Evolutionary conservation across 2,888 invertebrate species (phyloP).

Genomic region (Sphaerophoria taeniata): DNA sequence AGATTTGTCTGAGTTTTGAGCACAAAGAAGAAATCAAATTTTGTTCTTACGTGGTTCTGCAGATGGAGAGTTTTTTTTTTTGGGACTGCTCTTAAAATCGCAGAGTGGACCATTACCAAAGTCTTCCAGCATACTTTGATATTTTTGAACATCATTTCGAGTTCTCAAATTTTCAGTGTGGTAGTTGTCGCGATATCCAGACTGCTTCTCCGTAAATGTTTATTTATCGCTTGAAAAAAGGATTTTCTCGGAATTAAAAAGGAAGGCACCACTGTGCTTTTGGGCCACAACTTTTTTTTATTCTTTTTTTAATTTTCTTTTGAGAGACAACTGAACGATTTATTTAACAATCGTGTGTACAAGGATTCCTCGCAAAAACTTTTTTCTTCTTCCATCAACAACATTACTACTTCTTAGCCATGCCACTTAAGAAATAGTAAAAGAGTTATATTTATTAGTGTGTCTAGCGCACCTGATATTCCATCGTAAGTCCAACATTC

Average conservation of each 20-base stretch:
- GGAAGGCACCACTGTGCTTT: constrained; percentile 2
- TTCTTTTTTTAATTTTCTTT: constrained; percentile 63
- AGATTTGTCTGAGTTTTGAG: constrained; percentile 8
- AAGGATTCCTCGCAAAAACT: constrained; percentile 29
- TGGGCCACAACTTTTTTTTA: too few species aligned
- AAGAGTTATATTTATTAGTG: constrained; percentile 47
- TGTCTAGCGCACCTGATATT: constrained; percentile 90
- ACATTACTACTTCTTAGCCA: too few species aligned
- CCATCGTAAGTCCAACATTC: constrained; percentile 99
- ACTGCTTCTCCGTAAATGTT: too few species aligned
- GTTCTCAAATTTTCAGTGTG: too few species aligned
- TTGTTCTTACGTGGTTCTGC: constrained; percentile 36
- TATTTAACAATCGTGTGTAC: constrained; percentile 68
- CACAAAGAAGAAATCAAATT: constrained; percentile 24
- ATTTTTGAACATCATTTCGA: too few species aligned
- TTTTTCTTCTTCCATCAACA: neutral
- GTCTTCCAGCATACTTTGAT: too few species aligned
- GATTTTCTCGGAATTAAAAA: neutral
- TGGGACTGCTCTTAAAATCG: neutral
- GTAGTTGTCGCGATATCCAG: too few species aligned
- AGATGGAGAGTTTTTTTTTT: constrained; percentile 17
- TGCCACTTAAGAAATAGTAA: neutral
- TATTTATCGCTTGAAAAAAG: too few species aligned
- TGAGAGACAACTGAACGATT: constrained; percentile 70
- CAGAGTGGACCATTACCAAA: too few species aligned